A percentile compares a stretch with the other conserved stretches of the same genome.
Conservation (phyloP, 2,797 vertebrate genomes). For the Phaenicophaeus curvirostris region DNA sequence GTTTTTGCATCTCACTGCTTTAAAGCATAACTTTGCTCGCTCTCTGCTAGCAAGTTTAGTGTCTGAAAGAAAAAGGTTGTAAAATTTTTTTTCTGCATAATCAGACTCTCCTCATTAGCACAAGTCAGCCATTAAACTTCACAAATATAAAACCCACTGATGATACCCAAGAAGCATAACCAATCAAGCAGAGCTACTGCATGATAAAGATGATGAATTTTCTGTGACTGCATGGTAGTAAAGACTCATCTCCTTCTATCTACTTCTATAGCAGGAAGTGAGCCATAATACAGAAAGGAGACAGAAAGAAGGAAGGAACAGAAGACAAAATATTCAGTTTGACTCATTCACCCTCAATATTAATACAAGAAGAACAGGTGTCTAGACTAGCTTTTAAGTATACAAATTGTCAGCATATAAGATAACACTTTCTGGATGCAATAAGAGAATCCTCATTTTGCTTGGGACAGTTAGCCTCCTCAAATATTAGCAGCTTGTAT, state of each 20-base stretch:
- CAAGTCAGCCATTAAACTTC: neutral
- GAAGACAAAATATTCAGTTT: neutral
- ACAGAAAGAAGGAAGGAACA: neutral
- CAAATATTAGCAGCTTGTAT: neutral
- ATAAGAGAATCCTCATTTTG: neutral
- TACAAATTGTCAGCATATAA: neutral
- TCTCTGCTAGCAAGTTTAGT: constrained; percentile 91
- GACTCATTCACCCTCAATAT: neutral
- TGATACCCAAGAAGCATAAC: neutral
- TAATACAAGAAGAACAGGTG: neutral
- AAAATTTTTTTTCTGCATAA: neutral
- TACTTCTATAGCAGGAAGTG: neutral
- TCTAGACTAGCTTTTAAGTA: neutral
- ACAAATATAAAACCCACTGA: neutral
- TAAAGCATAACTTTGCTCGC: constrained; percentile 92
- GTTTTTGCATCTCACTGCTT: constrained; percentile 86
- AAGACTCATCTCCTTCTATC: neutral
- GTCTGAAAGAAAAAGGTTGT: constrained; percentile 77
- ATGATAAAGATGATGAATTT: neutral
- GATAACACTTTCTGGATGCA: neutral
- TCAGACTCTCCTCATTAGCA: neutral
- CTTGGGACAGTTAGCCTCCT: neutral
- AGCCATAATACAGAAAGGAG: neutral
- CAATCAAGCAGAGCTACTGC: neutral
- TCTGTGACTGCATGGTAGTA: neutral